Conservation (phyloP, 2,797 vertebrate genomes). For the Rachycentron canadum region DNA sequence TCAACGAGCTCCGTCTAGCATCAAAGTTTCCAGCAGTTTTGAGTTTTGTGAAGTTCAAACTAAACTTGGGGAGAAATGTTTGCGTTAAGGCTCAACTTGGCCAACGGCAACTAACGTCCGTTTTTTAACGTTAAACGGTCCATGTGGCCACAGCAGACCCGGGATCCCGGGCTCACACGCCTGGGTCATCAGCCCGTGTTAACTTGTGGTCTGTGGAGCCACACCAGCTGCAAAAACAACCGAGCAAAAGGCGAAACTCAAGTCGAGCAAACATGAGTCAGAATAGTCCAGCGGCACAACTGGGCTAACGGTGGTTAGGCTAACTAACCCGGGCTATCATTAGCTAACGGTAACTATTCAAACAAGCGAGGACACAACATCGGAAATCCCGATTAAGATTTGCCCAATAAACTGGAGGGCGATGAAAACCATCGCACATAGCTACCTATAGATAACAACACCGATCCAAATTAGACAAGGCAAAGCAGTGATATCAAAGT, state of each 20-base stretch:
- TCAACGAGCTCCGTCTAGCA: background rate
- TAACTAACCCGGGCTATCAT: slow-evolving; percentile 35
- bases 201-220: background rate
- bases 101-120: background rate
- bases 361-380: slow-evolving; percentile 23
- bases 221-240: slow-evolving; percentile 48
- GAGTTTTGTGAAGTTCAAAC: slow-evolving; percentile 20
- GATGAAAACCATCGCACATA: background rate
- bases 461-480: background rate
- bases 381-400: background rate
- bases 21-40: background rate
- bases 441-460: background rate
- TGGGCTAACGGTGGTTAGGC: slow-evolving; percentile 28
- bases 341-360: slow-evolving; percentile 35
- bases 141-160: background rate
- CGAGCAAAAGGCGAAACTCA: slow-evolving; percentile 44
- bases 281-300: slow-evolving; percentile 33
- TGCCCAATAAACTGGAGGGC: background rate
- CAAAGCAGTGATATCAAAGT: background rate
- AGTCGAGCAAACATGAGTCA: slow-evolving; percentile 62
- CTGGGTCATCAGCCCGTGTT: background rate
- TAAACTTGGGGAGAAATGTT: slow-evolving; percentile 40
- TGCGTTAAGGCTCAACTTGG: background rate
- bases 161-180: background rate
- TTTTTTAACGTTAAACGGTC: background rate